Conservation (phyloP, 2,888 invertebrate genomes). For the Platycheirus albimanus region DNA sequence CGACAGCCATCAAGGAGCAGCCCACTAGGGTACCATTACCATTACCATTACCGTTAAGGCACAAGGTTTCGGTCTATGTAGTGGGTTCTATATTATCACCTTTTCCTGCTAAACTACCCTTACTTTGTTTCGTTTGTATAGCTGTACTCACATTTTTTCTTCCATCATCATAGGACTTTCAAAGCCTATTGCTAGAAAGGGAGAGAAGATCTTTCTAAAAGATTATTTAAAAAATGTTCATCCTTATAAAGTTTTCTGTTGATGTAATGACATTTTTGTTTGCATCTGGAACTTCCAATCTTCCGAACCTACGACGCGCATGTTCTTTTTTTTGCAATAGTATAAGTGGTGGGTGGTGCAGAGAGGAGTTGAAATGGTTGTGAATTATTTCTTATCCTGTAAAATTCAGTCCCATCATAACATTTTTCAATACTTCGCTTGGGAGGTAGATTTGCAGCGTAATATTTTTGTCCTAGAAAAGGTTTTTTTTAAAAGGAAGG, state of each 20-base stretch:
- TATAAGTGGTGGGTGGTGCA: conserved; percentile 49
- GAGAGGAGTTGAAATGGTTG: neutral
- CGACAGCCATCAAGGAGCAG: conserved; percentile 68
- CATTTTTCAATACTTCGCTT: neutral
- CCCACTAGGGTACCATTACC: conserved; percentile 46
- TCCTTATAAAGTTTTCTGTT: conserved; percentile 62
- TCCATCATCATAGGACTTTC: no score
- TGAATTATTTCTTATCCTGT: conserved; percentile 59
- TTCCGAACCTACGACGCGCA: conserved; percentile 59
- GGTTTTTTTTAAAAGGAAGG: conserved; percentile 15
- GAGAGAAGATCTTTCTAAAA: conserved; percentile 63
- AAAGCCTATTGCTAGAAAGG: conserved; percentile 57
- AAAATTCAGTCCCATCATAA: conserved; percentile 28
- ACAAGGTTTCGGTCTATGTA: conserved; percentile 45
- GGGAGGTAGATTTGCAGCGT: neutral
- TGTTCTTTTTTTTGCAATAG: conserved; percentile 55
- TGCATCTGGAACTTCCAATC: conserved; percentile 34
- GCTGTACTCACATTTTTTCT: neutral
- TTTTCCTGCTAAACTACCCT: conserved; percentile 55
- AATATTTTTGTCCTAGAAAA: conserved; percentile 10
- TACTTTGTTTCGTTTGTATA: conserved; percentile 27
- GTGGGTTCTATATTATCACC: conserved; percentile 66
- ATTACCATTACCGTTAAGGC: conserved; percentile 5
- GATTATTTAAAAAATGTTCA: conserved; percentile 57
- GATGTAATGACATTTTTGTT: conserved; percentile 57